Percentiles rank a stretch among this genome's conserved stretches.
phyloP scores from a whole-genome alignment of 2,113 vertebrate species.

The Drymodes brunneopygia region DNA sequence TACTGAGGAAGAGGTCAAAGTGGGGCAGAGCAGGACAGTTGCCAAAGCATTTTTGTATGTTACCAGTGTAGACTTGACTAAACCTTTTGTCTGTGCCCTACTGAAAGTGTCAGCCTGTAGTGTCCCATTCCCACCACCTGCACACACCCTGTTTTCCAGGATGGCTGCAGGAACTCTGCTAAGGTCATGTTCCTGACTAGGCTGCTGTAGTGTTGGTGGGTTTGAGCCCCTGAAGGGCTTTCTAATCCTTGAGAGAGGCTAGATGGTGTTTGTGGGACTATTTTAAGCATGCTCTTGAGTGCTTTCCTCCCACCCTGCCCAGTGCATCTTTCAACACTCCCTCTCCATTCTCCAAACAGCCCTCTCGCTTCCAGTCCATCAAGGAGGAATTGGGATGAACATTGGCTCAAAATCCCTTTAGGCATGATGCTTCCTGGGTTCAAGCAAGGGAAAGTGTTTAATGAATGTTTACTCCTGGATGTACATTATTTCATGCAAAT shows the following conservation, averaged over 20 bases:
- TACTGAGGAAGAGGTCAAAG: neutral
- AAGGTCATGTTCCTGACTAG: neutral
- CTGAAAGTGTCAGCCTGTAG: neutral
- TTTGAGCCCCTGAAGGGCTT: neutral
- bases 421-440: neutral
- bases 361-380: neutral
- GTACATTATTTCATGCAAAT: neutral
- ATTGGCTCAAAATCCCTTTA: neutral
- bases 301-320: neutral
- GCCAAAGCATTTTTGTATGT: neutral
- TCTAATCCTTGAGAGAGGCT: neutral
- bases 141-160: neutral
- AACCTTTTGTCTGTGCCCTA: neutral
- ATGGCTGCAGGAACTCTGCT: neutral
- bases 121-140: rapidly evolving
- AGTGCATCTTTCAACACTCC: neutral
- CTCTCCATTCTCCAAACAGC: neutral
- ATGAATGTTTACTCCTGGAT: neutral
- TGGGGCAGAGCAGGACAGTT: neutral
- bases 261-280: neutral
- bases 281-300: neutral
- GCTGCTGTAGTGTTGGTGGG: neutral
- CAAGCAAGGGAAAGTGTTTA: neutral
- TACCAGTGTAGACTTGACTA: neutral
- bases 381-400: neutral